Base-by-base conservation (phyloP, 2,888 invertebrate genomes). In the Tanytarsus gracilentus region DNA sequence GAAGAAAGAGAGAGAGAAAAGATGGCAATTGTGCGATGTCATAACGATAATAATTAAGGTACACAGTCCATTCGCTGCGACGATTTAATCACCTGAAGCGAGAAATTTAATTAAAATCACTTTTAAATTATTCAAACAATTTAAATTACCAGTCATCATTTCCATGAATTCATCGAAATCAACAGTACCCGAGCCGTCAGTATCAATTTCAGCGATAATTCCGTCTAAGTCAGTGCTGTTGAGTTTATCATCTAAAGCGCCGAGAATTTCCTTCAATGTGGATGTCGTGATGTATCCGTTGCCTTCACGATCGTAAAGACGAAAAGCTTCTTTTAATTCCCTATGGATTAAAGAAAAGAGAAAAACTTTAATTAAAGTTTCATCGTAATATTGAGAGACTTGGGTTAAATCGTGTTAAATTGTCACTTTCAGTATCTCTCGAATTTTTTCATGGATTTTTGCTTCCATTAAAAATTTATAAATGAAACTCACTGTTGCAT, bases 81-180 rank as follows among this genome's bases (percentile, higher is more conserved):
- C n/a, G n/a, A n/a, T 44, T 44, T 44, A 44, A 44, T 44, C 44
- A 44, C 44, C 44, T 44, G 44, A 8, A 53, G 39, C 21, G 25
- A n/a, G 40, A 2, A 55, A n/a, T 3, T 26, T 27, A 33, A 18
- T 23, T 14, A 2, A 7, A 30, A 52, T 33, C 25, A 26, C 7
- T 40, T 40, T 9, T 11, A 23, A 27, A 9, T 49, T n/a, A 26
- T n/a, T 49, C 26, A 26, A 11, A 6, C 6, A n/a, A 23, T 21
- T 49, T 25, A 25, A 40, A 18, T 26, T 11, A 18, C 89, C 90
- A 70, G 89, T 89, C 90, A 90, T 91, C 90, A 91, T 90, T 77
- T 91, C 90, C 90, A 91, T 91, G 78, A 91, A 91, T 78, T 91
- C 97, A 79, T 98, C 97, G 74, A 98, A 98, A 76, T 98, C 98